Base-by-base conservation (phyloP, 2,888 invertebrate species). In the Melanophora roralis region DNA sequence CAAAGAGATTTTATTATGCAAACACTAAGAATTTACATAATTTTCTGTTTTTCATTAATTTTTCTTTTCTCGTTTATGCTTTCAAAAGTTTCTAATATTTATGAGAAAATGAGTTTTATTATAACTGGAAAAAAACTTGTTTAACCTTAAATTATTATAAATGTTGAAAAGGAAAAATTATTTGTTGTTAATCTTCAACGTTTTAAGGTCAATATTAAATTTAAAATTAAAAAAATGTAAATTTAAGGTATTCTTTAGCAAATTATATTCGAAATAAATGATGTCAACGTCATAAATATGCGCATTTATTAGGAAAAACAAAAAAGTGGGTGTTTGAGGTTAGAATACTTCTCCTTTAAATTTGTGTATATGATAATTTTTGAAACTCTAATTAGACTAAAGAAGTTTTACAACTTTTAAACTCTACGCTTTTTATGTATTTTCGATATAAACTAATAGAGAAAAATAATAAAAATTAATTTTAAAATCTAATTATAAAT, bases 1-100 rank as follows among this genome's bases (percentile, higher is more conserved):
- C 47, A 69, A 71, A 49, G 71, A 65, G 76, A 69, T 57, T 55
- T 21, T 49, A 12, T 51, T 59, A 57, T 36, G 32, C 34, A n/a
- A 69, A 69, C 34, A 11, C 43, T 68, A 11, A 9, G 34, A 62
- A 62, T 76, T 76, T 40, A 2, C 64, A 59, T 76, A 40, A 38
- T 45, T 64, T 38, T 51, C 16, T n/a, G 23, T 11, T 21, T 64
- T 3, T 51, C 11, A 5, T 9, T 19, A 9, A 21, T 21, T 1
- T 27, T 51, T 59, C 11, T 16, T 49, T 43, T 16, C 9, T 60
- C n/a, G 2, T n/a, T 23, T 14, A n/a, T n/a, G n/a, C n/a, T 47
- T 60, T 32, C 1, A 45, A n/a, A 47, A 8, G 14, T 57, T 45
- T 57, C 36, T 23, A 36, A 45, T 55, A 19, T 11, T 55, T 14